Evolutionary conservation across 92 coral and sea anemone genomes (phyloP).

Genomic region (Metridium senile): DNA sequence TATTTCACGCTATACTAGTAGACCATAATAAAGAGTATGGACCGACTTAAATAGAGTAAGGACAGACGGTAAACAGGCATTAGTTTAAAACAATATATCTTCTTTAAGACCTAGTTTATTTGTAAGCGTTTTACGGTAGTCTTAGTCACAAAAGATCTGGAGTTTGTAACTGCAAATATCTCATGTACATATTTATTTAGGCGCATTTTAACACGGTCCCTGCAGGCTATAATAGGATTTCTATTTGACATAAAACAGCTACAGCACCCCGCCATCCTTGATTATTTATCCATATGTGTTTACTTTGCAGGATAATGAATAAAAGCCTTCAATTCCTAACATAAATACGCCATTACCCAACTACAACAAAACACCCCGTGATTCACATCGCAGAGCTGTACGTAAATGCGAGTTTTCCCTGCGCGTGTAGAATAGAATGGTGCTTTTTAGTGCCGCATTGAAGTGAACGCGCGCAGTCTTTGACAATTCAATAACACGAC

Average conservation of each 20-base stretch:
- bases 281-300: constrained; percentile 22
- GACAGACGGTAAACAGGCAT: background rate
- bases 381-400: background rate
- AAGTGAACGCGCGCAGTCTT: constrained; percentile 2
- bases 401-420: too few relatives aligned
- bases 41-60: background rate
- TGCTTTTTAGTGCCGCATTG: background rate
- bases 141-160: background rate
- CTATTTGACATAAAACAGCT: constrained; percentile 5
- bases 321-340: constrained; percentile 7
- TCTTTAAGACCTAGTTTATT: too few relatives aligned
- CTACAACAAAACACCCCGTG: background rate
- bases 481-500: constrained; percentile 7
- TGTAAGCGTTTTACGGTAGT: too few relatives aligned
- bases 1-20: constrained; percentile 1
- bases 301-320: background rate
- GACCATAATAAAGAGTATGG: background rate
- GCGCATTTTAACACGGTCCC: background rate
- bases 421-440: too few relatives aligned
- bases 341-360: constrained; percentile 4
- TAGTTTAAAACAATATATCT: too few relatives aligned
- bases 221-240: constrained; percentile 9
- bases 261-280: background rate
- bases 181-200: background rate
- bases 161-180: constrained; percentile 6